A percentile compares a stretch with the other conserved stretches of the same genome.
phyloP scores from a whole-genome alignment of 2,113 vertebrate genomes.

The Fulica atra region DNA sequence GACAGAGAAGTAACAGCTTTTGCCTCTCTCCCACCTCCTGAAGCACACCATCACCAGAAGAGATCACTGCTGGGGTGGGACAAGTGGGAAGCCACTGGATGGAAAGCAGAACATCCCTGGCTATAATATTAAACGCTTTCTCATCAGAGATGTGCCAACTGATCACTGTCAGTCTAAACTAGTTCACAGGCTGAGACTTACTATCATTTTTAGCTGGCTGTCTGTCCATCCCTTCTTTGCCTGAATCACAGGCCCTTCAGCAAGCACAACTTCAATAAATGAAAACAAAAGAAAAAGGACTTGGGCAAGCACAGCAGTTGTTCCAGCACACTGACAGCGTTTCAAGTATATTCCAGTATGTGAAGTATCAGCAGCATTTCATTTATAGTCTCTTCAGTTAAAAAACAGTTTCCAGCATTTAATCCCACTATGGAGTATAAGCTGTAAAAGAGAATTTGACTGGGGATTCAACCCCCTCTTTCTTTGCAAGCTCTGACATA shows the following conservation, averaged over 20 bases:
- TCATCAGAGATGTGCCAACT: background rate
- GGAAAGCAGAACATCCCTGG: background rate
- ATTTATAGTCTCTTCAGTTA: background rate
- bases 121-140: background rate
- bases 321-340: background rate
- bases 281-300: background rate
- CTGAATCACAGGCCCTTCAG: background rate
- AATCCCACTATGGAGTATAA: background rate
- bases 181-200: background rate
- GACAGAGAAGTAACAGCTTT: background rate
- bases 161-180: background rate
- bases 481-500: background rate
- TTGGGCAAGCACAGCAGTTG: background rate
- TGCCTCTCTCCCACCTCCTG: background rate
- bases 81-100: background rate
- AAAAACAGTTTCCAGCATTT: background rate
- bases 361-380: background rate
- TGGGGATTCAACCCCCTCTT: fast-evolving
- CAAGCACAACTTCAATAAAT: background rate
- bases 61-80: background rate
- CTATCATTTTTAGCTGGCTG: background rate
- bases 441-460: background rate
- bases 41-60: background rate
- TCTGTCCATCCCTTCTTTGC: background rate
- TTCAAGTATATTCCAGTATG: background rate